A percentile compares a stretch with the other conserved stretches of the same genome.
These are phyloP conservation scores for Reticulitermes speratus DNA, from an alignment of 1,140 invertebrate genomes.

Conservation along the genomic window DNA sequence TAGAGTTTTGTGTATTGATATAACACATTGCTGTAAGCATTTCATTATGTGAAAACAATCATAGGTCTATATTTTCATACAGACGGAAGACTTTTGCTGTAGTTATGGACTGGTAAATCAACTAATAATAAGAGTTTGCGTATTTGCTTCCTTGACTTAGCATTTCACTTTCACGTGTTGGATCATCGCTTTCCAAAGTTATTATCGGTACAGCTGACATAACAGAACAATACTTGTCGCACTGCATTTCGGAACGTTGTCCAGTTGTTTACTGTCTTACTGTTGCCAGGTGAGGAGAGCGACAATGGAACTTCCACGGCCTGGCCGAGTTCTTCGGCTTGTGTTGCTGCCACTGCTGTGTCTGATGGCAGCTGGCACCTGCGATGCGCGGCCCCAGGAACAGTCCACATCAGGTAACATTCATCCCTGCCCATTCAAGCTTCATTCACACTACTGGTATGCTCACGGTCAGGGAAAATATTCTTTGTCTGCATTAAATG, in stretches of 20 bases:
- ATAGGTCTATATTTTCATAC: background rate
- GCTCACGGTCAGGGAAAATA: too few species aligned
- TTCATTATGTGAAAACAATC: background rate
- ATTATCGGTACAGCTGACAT: background rate
- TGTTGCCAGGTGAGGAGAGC: background rate
- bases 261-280: background rate
- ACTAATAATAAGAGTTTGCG: background rate
- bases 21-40: background rate
- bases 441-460: too few species aligned
- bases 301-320: background rate
- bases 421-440: background rate
- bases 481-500: too few species aligned
- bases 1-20: too few species aligned
- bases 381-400: background rate
- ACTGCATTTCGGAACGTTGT: background rate
- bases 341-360: background rate
- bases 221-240: background rate
- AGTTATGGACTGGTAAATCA: background rate
- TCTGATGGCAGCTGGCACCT: background rate
- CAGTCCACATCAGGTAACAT: background rate
- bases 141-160: background rate
- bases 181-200: background rate
- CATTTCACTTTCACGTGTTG: background rate
- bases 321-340: background rate
- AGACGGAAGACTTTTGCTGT: background rate